phyloP scores from a whole-genome alignment of 2,888 invertebrate species.

The Acanthosepion lycidas region DNA sequence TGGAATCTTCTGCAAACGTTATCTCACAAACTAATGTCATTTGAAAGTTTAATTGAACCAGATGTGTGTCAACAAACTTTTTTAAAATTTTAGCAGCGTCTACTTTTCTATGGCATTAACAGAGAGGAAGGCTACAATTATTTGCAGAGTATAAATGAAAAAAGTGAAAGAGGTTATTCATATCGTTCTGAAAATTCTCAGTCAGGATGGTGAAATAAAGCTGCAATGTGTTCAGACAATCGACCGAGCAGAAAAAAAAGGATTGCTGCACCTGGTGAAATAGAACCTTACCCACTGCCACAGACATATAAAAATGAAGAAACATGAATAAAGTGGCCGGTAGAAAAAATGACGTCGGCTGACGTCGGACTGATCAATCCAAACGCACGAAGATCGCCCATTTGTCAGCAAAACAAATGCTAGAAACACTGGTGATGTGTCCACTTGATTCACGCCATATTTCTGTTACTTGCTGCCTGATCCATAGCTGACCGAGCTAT shows the following conservation, averaged over 20 bases:
- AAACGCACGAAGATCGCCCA: background rate
- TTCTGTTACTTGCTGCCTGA: background rate
- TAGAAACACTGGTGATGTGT: background rate
- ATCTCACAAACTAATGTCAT: background rate
- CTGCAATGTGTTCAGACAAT: background rate
- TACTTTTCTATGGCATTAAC: background rate
- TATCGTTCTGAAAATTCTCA: background rate
- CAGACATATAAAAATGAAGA: background rate
- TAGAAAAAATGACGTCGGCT: background rate
- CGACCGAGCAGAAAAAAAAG: background rate
- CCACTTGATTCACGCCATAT: background rate
- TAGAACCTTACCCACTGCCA: background rate
- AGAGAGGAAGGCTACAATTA: background rate
- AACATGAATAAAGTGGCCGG: background rate
- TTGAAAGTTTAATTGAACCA: background rate
- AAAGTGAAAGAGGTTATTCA: background rate
- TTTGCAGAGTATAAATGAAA: background rate
- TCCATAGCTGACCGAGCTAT: background rate
- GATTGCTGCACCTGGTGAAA: background rate
- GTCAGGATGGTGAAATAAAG: background rate
- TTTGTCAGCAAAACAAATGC: conserved; percentile 8
- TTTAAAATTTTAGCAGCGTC: background rate
- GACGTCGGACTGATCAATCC: background rate
- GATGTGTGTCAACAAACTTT: background rate
- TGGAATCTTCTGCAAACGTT: background rate